phyloP scores from a whole-genome alignment of 35 echinoderm and acorn worm species.

The Heliocidaris tuberculata region DNA sequence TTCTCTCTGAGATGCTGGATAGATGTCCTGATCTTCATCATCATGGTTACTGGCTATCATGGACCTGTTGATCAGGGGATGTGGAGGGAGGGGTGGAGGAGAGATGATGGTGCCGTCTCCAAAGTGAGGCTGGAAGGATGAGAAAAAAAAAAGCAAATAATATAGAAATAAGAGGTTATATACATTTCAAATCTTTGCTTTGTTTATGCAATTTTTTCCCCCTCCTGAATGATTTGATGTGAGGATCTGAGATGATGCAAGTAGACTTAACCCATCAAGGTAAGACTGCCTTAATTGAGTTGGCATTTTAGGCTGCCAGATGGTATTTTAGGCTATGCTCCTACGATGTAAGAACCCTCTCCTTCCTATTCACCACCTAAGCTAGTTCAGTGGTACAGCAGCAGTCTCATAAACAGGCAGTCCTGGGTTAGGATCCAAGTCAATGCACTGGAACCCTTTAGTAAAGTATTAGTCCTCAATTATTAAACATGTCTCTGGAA shows the following conservation, averaged over 20 bases:
- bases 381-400: background rate
- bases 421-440: background rate
- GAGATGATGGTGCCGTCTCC: slow-evolving; percentile 58
- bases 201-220: too few relatives aligned
- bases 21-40: background rate
- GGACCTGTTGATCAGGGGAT: slow-evolving; percentile 18
- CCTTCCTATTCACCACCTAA: too few relatives aligned
- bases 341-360: too few relatives aligned
- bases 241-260: too few relatives aligned
- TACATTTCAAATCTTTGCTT: too few relatives aligned
- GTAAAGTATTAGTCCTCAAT: too few relatives aligned
- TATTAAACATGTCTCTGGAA: too few relatives aligned
- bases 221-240: too few relatives aligned
- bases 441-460: background rate
- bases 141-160: background rate
- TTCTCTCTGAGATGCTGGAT: slow-evolving; percentile 13
- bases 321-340: too few relatives aligned
- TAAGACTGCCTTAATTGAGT: too few relatives aligned
- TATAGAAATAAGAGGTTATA: background rate
- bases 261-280: too few relatives aligned
- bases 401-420: background rate
- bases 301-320: too few relatives aligned
- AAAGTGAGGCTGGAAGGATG: slow-evolving; percentile 61
- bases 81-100: slow-evolving; percentile 42
- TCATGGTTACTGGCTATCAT: background rate